phyloP scores from a whole-genome alignment of 2,888 invertebrate species.

The Temnothorax rugatulus region DNA sequence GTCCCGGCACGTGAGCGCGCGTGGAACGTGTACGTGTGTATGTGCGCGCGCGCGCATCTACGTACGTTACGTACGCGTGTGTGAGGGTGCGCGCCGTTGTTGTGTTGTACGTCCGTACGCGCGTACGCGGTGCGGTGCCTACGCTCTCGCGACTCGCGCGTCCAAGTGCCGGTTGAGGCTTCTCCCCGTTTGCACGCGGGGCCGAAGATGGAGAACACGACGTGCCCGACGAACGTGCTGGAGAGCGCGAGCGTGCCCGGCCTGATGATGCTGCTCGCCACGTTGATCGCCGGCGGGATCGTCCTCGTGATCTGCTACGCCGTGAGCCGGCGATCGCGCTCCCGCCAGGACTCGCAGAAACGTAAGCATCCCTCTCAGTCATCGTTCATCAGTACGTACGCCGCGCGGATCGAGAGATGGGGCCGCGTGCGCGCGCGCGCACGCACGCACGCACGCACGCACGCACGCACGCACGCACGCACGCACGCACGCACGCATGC shows the following conservation, averaged over 20 bases:
- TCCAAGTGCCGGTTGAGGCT: neutral
- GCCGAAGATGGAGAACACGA: conserved; percentile 69
- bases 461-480: neutral
- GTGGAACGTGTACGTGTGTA: no score
- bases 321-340: conserved; percentile 70
- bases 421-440: neutral
- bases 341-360: conserved; percentile 68
- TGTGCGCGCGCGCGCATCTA: neutral
- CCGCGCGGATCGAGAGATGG: no score
- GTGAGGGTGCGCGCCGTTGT: neutral
- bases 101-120: neutral
- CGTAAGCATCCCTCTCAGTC: conserved; percentile 67
- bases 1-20: neutral
- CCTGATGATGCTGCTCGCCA: conserved; percentile 57
- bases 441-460: neutral
- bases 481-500: neutral
- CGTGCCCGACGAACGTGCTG: neutral
- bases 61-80: neutral
- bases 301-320: conserved; percentile 71
- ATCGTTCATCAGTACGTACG: neutral
- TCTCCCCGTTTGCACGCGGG: neutral
- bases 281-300: conserved; percentile 72
- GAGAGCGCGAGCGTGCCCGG: conserved; percentile 55
- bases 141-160: neutral
- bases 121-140: neutral